Evolutionary conservation across 2,888 invertebrate genomes (phyloP).

Genomic region (Octodonta nipae): DNA sequence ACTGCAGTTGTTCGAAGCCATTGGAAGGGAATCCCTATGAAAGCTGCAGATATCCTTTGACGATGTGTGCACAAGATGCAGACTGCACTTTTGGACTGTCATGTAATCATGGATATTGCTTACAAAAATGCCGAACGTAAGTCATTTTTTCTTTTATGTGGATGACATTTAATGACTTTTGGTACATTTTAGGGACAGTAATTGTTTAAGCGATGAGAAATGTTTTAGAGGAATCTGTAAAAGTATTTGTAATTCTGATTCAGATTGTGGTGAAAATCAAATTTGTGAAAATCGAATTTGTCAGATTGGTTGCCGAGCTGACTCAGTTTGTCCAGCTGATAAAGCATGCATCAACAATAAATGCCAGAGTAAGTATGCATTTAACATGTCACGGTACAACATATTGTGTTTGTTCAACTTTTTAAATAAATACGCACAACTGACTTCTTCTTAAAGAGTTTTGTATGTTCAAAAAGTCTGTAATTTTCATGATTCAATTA

Average conservation of each 20-base stretch:
- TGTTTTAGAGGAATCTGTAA: constrained; percentile 74
- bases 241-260: constrained; percentile 74
- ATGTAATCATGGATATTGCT: constrained; percentile 68
- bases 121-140: constrained; percentile 63
- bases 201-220: constrained; percentile 73
- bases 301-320: constrained; percentile 74
- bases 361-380: constrained; percentile 53
- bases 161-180: no score
- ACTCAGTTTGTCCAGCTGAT: constrained; percentile 58
- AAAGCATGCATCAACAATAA: constrained; percentile 72
- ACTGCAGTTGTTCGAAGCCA: constrained; percentile 58
- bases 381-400: no score
- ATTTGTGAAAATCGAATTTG: constrained; percentile 80
- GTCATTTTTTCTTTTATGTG: no score
- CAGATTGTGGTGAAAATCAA: constrained; percentile 64
- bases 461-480: no score
- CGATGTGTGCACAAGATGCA: constrained; percentile 48
- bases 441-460: no score
- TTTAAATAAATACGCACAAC: no score
- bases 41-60: constrained; percentile 56
- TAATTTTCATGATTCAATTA: no score
- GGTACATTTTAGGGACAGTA: constrained; percentile 47
- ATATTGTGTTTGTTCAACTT: no score
- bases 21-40: constrained; percentile 62
- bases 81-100: constrained; percentile 57